Evolutionary conservation across 2,888 invertebrate genomes (phyloP), one percentile per base, ranked within the genome.

Genomic region (Lysandra coridon): DNA sequence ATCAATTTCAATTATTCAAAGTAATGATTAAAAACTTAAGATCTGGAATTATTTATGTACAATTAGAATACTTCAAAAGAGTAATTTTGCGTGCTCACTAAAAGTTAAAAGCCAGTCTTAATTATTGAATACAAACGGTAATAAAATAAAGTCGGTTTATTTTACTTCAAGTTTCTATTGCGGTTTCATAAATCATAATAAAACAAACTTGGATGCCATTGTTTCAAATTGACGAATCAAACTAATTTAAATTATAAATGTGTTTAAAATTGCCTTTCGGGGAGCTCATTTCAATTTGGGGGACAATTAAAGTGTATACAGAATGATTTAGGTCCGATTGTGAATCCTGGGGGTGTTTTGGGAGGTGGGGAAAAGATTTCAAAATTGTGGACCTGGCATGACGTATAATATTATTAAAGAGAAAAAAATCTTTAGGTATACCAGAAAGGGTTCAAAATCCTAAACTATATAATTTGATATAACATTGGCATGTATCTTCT

Each of bases 181-280:
- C 69, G 69, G 69, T 37, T 14, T 69, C 40, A 44, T 44, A 44
- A 74, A 74, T 74, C 74, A 74, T 44, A 74, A 74, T 74, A n/a
- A 44, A 74, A 69, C 69, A 69, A 69, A 69, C 33, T 64, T 69
- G 14, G 69, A 14, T 37, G 33, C 74, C 74, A 74, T 44, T 74
- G 74, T 74, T 74, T 44, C 44, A 74, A 74, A 44, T 74, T 44
- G 74, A 74, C 44, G 30, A 74, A 74, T 44, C 44, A n/a, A 69
- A 74, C 74, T 74, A 74, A 74, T 74, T 44, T 74, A 74, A 74
- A 74, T 74, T 44, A 74, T 74, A 44, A 73, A 73, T 44, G 44
- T 73, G n/a, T 44, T 40, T 44, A n/a, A 73, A 44, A 44, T 44
- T 12, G 23, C n/a, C 74, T 69, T 37, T 5, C 33, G 10, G 74